phyloP scores from a whole-genome alignment of 2,797 vertebrate species.

The Enteromius anoplus region DNA sequence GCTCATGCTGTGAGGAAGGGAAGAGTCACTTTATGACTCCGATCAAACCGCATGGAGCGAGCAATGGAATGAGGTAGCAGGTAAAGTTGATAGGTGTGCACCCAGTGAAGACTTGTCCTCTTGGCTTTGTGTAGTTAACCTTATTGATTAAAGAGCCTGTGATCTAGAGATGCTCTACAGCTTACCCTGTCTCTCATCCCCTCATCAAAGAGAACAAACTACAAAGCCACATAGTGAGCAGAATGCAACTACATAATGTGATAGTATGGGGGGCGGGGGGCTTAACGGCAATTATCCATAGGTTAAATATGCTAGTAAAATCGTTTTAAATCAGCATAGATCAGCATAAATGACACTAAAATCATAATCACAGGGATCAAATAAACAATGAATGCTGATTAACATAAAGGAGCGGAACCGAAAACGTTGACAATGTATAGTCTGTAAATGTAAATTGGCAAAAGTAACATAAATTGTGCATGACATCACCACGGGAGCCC shows the following conservation, averaged over 20 bases:
- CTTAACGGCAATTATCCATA: background rate
- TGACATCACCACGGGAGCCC: background rate
- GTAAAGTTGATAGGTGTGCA: slow-evolving; percentile 51
- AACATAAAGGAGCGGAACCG: background rate
- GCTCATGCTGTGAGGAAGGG: slow-evolving; percentile 46
- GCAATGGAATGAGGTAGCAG: slow-evolving; percentile 30
- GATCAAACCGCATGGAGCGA: slow-evolving; percentile 22
- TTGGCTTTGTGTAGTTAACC: slow-evolving; percentile 67
- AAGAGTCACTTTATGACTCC: slow-evolving; percentile 25
- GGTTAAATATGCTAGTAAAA: background rate
- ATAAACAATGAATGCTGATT: background rate
- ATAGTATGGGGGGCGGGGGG: background rate
- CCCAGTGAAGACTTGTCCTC: slow-evolving; percentile 62
- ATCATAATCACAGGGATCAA: background rate
- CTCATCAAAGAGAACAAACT: slow-evolving; percentile 50
- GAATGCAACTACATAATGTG: background rate
- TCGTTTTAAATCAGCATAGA: background rate
- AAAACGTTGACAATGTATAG: background rate
- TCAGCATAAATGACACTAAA: background rate
- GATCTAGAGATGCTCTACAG: slow-evolving; percentile 61
- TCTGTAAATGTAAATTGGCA: background rate
- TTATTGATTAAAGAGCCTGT: slow-evolving; percentile 71
- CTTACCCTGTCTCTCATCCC: slow-evolving; percentile 52
- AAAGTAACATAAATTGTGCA: background rate
- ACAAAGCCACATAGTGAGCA: slow-evolving; percentile 20